Evolutionary conservation across 2,888 invertebrate species (phyloP).

Genomic region (Dynastes tityus): DNA sequence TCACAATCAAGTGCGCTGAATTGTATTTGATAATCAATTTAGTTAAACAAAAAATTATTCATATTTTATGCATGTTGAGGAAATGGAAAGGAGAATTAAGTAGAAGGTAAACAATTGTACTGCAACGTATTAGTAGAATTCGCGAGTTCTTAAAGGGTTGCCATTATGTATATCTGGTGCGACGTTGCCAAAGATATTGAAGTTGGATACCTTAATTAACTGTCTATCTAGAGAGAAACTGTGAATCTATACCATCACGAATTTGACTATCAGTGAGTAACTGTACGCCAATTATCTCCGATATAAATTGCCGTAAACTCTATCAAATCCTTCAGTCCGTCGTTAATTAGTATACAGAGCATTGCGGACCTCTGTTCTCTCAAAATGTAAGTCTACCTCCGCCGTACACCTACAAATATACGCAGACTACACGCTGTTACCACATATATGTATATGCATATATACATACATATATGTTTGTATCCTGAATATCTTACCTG

Average conservation of each 20-base stretch:
- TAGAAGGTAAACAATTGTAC: no score
- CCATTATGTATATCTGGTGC: background rate
- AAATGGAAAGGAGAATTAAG: no score
- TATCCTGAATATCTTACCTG: constrained; percentile 41
- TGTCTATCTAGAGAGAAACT: constrained; percentile 12
- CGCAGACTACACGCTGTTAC: background rate
- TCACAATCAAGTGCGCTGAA: no score
- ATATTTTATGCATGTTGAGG: no score
- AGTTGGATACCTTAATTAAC: constrained; percentile 18
- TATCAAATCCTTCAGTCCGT: constrained; percentile 44
- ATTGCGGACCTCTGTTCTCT: constrained; percentile 45
- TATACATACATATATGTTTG: background rate
- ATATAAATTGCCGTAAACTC: constrained; percentile 49
- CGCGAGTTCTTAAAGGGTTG: no score
- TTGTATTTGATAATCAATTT: no score
- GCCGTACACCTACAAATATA: constrained; percentile 11
- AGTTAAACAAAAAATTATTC: no score
- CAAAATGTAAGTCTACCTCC: constrained; percentile 37
- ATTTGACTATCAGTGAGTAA: constrained; percentile 38
- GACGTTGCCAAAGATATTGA: background rate
- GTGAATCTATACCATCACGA: constrained; percentile 17
- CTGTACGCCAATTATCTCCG: constrained; percentile 48
- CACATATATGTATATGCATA: background rate
- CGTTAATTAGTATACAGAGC: constrained; percentile 51
- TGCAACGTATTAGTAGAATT: no score